Base-by-base conservation (phyloP, 2,797 vertebrate species). In the Catostomus latipinnis region DNA sequence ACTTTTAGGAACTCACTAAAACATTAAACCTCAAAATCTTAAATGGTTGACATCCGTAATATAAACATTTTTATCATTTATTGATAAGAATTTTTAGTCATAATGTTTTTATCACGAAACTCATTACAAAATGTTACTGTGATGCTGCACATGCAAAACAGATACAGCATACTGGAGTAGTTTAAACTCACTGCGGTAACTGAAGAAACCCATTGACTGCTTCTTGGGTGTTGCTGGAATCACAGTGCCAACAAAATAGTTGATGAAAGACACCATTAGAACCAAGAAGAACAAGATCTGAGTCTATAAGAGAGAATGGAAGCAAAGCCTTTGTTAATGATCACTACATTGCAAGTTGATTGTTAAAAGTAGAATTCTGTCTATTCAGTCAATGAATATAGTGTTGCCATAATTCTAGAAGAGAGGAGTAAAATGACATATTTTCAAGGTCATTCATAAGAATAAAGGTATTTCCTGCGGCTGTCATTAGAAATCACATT, bases 211-310 rank as follows among this genome's bases (percentile, higher is more conserved):
- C 13, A 86, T 80, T 13, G 91, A 72, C 76, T 94, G 82, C 78
- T 87, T 89, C 45, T 91, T 82, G 58, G n/a, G 10, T 1, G 77
- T 77, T 11, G 90, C 77, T 4, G 92, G 91, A 10, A 95, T 85
- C 8, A 93, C 0, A 0, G 92, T 93, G 5, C 93, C 93, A 43
- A 93, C 87, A 50, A 94, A 80, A 72, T 93, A 94, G 89, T 90
- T 94, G 62, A 68, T 1, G 75, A 95, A 95, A 0, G 93, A 91
- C 18, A 94, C 49, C 79, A 95, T 70, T 7, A 94, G 90, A 60
- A 92, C 84, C 0, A 91, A 13, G 16, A 94, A 95, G 87, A 95
- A 94, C 46, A 93, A 53, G 48, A 92, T 81, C 81, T 95, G 93
- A 8, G 92, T 66, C 94, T 95, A 45, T 10, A 60, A 80, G 18